Conservation (phyloP, 1,140 invertebrate genomes). For the Drosophila repletoides region DNA sequence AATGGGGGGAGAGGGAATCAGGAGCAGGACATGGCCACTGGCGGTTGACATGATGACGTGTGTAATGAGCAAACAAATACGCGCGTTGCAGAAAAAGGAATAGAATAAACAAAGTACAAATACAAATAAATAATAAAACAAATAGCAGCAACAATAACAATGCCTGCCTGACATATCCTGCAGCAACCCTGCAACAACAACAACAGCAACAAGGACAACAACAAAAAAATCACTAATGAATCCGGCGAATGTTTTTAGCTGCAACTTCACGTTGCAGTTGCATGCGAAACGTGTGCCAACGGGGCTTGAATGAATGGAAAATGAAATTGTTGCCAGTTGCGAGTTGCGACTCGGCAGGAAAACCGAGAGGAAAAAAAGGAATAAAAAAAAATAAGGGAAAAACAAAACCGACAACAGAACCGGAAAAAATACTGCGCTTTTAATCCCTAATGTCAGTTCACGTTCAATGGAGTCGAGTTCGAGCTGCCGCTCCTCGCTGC, state of each 20-base stretch:
- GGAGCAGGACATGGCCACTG: slow-evolving; percentile 39
- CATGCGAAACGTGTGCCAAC: slow-evolving; percentile 38
- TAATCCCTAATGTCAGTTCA: slow-evolving; percentile 68
- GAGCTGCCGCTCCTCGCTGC: neutral
- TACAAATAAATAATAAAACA: slow-evolving; percentile 63
- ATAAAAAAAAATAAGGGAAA: neutral
- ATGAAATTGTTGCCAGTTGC: slow-evolving; percentile 56
- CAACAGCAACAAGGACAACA: slow-evolving; percentile 12
- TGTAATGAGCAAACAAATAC: slow-evolving; percentile 69
- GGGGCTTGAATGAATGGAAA: slow-evolving; percentile 42
- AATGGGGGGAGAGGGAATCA: neutral
- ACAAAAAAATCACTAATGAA: slow-evolving; percentile 60
- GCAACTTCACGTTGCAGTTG: slow-evolving; percentile 49
- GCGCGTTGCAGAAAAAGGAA: slow-evolving; percentile 18
- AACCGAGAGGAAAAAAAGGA: neutral
- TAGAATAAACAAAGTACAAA: slow-evolving; percentile 20
- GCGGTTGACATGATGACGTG: slow-evolving; percentile 66
- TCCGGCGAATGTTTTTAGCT: slow-evolving; percentile 52
- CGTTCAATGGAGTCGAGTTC: slow-evolving; percentile 57
- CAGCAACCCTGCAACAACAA: slow-evolving; percentile 35
- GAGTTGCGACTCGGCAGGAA: neutral
- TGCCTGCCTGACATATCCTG: slow-evolving; percentile 50
- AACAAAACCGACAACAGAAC: slow-evolving; percentile 12
- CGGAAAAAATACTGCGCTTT: slow-evolving; percentile 55
- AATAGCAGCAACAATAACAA: slow-evolving; percentile 51